phyloP scores from a whole-genome alignment of 2,888 invertebrate genomes.

The Drosophila nigricruria region DNA sequence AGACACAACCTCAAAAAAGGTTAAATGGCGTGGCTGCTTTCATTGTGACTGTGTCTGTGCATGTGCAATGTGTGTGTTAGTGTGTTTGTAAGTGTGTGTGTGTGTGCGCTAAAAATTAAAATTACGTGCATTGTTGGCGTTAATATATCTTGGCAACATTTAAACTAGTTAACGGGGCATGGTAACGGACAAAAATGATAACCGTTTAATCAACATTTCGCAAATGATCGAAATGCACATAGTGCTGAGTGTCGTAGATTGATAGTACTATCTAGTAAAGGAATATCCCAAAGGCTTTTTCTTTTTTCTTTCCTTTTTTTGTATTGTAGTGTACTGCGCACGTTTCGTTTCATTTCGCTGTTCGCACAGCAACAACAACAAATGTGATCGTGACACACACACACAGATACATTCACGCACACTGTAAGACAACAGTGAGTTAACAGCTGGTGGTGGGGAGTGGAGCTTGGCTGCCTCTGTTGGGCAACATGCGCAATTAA shows the following conservation, averaged over 20 bases:
- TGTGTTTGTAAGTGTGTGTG: constrained; percentile 24
- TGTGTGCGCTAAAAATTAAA: constrained; percentile 49
- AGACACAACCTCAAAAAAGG: constrained; percentile 66
- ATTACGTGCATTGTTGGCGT: constrained; percentile 64
- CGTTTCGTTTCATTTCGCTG: constrained; percentile 50
- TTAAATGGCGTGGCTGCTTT: constrained; percentile 67
- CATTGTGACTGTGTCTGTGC: constrained; percentile 16
- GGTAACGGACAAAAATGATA: constrained; percentile 8
- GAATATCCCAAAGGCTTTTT: constrained; percentile 29
- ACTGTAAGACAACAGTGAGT: constrained; percentile 36
- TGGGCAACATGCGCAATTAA: constrained; percentile 43
- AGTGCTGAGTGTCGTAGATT: constrained; percentile 4
- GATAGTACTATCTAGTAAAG: constrained; percentile 26
- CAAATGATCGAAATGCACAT: not conserved
- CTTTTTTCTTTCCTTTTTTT: constrained; percentile 43
- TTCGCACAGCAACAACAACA: constrained; percentile 31
- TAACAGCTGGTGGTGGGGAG: constrained; percentile 38
- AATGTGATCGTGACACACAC: constrained; percentile 10
- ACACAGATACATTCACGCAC: constrained; percentile 13
- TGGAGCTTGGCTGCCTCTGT: constrained; percentile 5
- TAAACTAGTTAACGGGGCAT: not conserved
- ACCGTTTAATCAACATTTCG: constrained; percentile 22
- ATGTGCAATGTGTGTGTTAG: constrained; percentile 12
- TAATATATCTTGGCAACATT: constrained; percentile 17
- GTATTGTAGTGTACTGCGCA: constrained; percentile 57